These are phyloP conservation scores for Limenitis camilla DNA, from an alignment of 2,888 invertebrate genomes.

Conservation along the genomic window DNA sequence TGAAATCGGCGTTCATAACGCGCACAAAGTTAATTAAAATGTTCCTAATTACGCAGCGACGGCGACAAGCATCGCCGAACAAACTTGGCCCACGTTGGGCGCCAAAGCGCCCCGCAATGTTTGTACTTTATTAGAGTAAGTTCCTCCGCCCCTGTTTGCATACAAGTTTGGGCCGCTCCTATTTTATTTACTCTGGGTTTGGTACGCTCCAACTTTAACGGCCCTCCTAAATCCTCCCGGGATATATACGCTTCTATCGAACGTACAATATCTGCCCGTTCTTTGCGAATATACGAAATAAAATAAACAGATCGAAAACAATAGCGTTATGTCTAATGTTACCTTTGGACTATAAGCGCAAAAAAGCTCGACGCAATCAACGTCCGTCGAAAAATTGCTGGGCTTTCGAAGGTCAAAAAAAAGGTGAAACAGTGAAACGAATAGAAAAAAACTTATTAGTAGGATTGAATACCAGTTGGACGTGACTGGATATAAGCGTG, in stretches of 20 bases:
- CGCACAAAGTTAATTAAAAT: constrained; percentile 59
- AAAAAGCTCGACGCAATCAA: constrained; percentile 2
- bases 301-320: constrained; percentile 4
- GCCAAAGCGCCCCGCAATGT: constrained; percentile 51
- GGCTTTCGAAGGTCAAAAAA: constrained; percentile 3
- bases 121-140: constrained; percentile 65
- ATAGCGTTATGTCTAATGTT: background rate
- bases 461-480: constrained; percentile 31
- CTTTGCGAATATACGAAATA: background rate
- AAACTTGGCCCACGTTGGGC: constrained; percentile 32
- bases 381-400: constrained; percentile 3
- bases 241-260: constrained; percentile 24
- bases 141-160: constrained; percentile 54
- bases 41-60: constrained; percentile 32
- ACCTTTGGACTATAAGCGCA: background rate
- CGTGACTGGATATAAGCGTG: constrained; percentile 38
- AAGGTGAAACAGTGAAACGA: constrained; percentile 30
- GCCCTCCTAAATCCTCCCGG: constrained; percentile 31
- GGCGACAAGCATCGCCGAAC: constrained; percentile 24
- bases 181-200: constrained; percentile 44
- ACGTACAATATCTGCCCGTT: constrained; percentile 15
- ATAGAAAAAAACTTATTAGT: constrained; percentile 40
- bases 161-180: constrained; percentile 43
- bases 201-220: constrained; percentile 36
- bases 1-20: constrained; percentile 56